phyloP scores from a whole-genome alignment of 2,888 invertebrate genomes.

The Leucozona laternaria region DNA sequence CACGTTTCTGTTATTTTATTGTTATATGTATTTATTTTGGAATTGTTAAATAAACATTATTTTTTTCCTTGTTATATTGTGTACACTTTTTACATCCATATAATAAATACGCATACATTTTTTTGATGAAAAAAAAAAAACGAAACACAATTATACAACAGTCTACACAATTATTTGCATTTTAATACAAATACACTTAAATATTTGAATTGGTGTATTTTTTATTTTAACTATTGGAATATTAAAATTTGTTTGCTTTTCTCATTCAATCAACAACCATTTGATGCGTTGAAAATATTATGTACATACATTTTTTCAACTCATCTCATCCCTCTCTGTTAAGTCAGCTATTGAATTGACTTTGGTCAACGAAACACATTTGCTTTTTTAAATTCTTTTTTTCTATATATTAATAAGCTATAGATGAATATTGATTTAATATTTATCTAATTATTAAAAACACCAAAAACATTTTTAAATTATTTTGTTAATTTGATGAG shows the following conservation, averaged over 20 bases:
- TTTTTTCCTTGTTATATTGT: constrained; percentile 2
- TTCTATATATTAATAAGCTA: constrained; percentile 40
- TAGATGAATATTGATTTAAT: constrained; percentile 30
- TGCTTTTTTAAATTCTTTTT: constrained; percentile 33
- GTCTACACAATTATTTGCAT: constrained; percentile 1
- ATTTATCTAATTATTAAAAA: constrained; percentile 44
- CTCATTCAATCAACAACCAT: constrained; percentile 21
- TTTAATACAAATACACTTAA: constrained; percentile 5
- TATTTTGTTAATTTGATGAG: constrained; percentile 47
- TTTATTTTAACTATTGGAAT: not conserved
- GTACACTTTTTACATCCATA: constrained; percentile 25
- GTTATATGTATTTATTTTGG: constrained; percentile 13
- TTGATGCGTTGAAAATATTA: not conserved
- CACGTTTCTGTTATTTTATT: not conserved
- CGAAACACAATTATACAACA: not conserved
- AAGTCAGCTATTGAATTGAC: constrained; percentile 58
- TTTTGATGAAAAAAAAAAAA: not conserved
- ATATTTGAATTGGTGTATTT: not conserved
- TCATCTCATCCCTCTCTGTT: not conserved
- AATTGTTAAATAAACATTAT: not conserved
- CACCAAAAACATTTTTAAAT: constrained; percentile 44
- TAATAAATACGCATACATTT: constrained; percentile 5
- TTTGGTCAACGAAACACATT: constrained; percentile 44
- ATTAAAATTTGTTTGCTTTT: not conserved
- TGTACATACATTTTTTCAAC: not conserved